A percentile compares a stretch with the other conserved stretches of the same genome.
phyloP scores from a whole-genome alignment of 2,888 invertebrate species.

The Chromoteleia sp. region DNA sequence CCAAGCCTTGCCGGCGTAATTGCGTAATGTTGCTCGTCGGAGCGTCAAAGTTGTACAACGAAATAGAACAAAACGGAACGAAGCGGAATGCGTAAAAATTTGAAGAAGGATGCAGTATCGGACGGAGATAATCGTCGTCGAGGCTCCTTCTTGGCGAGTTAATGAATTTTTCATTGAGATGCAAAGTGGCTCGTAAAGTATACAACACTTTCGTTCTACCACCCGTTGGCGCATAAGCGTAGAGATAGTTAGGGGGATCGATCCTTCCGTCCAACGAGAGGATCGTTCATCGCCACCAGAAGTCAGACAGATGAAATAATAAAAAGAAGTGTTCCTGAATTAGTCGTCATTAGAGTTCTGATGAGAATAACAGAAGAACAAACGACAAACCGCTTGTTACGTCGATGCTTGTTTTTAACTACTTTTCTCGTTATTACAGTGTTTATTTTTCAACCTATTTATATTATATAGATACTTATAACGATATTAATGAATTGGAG shows the following conservation, averaged over 20 bases:
- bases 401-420: neutral
- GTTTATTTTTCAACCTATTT: too few species aligned
- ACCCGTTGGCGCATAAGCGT: slow-evolving; percentile 71
- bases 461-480: too few species aligned
- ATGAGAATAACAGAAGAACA: neutral
- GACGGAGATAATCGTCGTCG: slow-evolving; percentile 28
- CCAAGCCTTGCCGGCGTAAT: slow-evolving; percentile 15
- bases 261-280: slow-evolving; percentile 44
- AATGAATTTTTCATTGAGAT: slow-evolving; percentile 81
- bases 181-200: slow-evolving; percentile 80
- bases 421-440: neutral
- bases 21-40: slow-evolving; percentile 32
- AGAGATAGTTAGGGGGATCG: slow-evolving; percentile 38
- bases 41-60: slow-evolving; percentile 15
- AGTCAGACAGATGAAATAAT: slow-evolving; percentile 55
- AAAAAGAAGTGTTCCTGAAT: slow-evolving; percentile 41
- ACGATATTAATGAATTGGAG: too few species aligned
- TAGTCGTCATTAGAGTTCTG: slow-evolving; percentile 40
- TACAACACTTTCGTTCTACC: slow-evolving; percentile 78
- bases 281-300: slow-evolving; percentile 57
- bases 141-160: slow-evolving; percentile 68
- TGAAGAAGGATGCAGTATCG: slow-evolving; percentile 13
- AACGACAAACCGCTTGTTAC: slow-evolving; percentile 22
- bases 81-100: slow-evolving; percentile 14
- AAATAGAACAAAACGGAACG: slow-evolving; percentile 6